Evolutionary conservation across 2,888 invertebrate species (phyloP).

Genomic region (Caenorhabditis sp.): DNA sequence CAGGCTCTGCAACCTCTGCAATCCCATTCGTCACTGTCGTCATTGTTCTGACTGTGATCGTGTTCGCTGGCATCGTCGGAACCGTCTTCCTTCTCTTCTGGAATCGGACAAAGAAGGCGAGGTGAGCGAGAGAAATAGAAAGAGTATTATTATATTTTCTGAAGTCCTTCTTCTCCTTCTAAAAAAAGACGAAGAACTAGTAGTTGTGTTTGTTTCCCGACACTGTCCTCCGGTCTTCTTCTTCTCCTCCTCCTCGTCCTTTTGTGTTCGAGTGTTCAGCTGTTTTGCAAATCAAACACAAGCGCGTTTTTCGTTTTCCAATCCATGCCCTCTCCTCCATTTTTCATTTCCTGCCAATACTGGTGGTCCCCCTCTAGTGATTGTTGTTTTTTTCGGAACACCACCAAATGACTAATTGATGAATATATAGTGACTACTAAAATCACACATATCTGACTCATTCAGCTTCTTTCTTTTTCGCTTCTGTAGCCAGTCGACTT

Average conservation of each 20-base stretch:
- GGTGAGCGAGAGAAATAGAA: conserved; percentile 54
- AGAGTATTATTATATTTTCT: conserved; percentile 28
- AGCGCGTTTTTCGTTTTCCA: conserved; percentile 20
- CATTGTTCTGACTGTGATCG: conserved; percentile 66
- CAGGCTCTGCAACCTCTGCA: conserved; percentile 61
- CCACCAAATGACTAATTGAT: conserved; percentile 21
- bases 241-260: conserved; percentile 37
- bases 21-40: conserved; percentile 64
- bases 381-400: conserved; percentile 3
- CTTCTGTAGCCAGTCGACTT: not conserved
- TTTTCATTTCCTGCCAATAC: not conserved
- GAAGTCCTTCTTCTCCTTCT: conserved; percentile 32
- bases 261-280: conserved; percentile 65
- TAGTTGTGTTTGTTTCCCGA: conserved; percentile 37
- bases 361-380: not conserved
- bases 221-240: conserved; percentile 27
- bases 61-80: conserved; percentile 66
- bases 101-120: conserved; percentile 71
- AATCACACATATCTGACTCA: conserved; percentile 26
- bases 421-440: conserved; percentile 14
- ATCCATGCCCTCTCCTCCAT: conserved; percentile 18
- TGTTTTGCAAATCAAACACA: conserved; percentile 64
- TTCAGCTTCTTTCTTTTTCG: not conserved
- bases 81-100: conserved; percentile 66
- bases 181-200: conserved; percentile 28